phyloP scores from a whole-genome alignment of 2,797 vertebrate species.

The Octomys mimax region DNA sequence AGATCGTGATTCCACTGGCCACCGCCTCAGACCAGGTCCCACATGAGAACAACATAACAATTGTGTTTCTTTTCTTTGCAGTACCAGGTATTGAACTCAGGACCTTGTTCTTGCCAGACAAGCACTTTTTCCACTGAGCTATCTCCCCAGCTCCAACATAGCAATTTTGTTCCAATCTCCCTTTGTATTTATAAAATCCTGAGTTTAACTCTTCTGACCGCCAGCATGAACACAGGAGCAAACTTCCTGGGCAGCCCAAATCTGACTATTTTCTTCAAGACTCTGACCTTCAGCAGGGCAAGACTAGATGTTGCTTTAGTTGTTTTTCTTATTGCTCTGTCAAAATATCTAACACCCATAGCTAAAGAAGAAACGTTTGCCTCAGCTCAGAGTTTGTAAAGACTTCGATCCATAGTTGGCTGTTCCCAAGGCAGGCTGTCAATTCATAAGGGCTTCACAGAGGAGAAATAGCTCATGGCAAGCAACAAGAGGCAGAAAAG shows the following conservation, averaged over 20 bases:
- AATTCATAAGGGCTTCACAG: neutral
- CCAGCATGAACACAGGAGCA: neutral
- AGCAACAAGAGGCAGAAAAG: neutral
- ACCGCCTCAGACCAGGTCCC: neutral
- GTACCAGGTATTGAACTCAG: too few relatives aligned
- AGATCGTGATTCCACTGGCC: neutral
- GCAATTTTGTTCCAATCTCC: neutral
- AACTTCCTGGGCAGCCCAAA: neutral
- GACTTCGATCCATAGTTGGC: neutral
- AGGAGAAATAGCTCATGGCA: neutral
- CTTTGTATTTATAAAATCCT: neutral
- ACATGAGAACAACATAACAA: neutral
- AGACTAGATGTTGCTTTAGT: neutral
- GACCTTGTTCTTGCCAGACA: too few relatives aligned
- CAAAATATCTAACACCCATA: neutral
- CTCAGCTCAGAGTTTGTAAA: neutral
- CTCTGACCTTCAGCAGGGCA: neutral
- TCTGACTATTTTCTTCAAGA: neutral
- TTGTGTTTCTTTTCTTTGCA: neutral
- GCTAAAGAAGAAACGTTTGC: neutral
- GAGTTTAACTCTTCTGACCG: neutral
- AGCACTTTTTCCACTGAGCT: too few relatives aligned
- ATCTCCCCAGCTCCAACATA: neutral
- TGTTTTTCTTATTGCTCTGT: neutral
- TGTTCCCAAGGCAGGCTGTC: neutral